Base-by-base conservation (phyloP, 2,113 vertebrate genomes). In the Solenodon paradoxus region DNA sequence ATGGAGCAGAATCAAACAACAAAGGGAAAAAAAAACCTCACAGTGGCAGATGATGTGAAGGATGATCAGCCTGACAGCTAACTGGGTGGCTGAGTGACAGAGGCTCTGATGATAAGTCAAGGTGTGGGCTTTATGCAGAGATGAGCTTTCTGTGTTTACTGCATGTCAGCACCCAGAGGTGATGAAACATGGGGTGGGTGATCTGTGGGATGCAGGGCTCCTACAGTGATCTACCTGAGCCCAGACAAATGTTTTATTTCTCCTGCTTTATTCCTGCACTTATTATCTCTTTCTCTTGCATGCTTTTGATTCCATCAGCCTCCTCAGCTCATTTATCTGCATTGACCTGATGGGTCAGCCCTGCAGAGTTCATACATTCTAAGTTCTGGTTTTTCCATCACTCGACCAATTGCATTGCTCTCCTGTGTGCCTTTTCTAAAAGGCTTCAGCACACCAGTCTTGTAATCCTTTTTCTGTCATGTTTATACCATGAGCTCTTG, bases 401-500 rank as follows among this genome's bases (percentile, higher is more conserved):
- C 49, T 74, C 0, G 2, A 47, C 26, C 26, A 9, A 57, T 5
- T 8, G 66, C 8, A 1, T 20, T 59, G 47, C 47, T 72, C 9
- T 88, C 38, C 40, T 11, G n/a, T 47, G 69, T 15, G 3, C 35
- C 57, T 94, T 68, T 81, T 32, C 63, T 68, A 66, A 64, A 0
- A 81, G 53, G 74, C 78, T 57, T 64, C 35, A 4, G 78, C 47
- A 38, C 5, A 57, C 82, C 86, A 81, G 49, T 59, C 88, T 42
- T 88, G 45, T 57, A 83, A 92, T 55, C 32, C 69, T 77, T 95
- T 61, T 74, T 80, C 72, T 94, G 85, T 82, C 88, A 77, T 53
- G 95, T 61, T 97, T 92, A 74, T 89, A 78, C 20, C 38, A 49
- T 17, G 13, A 53, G 64, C 26, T 90, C 90, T 95, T 80, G 57